phyloP scores from a whole-genome alignment of 1,140 invertebrate species.

The Sitobion miscanthi region DNA sequence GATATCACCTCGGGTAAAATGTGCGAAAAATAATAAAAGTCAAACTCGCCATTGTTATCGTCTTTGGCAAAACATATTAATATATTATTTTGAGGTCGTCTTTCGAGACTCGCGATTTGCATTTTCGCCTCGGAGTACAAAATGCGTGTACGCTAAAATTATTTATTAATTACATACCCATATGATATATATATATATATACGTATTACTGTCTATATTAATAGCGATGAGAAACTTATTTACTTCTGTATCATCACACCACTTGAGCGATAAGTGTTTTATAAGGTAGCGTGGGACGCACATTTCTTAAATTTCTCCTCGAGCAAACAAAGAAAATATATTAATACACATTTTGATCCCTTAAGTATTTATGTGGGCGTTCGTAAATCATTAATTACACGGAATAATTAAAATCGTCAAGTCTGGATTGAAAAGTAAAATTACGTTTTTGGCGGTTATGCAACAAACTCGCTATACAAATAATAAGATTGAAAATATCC shows the following conservation, averaged over 20 bases:
- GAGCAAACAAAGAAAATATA: constrained; percentile 24
- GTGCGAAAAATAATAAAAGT: not conserved
- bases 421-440: not conserved
- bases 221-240: constrained; percentile 31
- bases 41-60: constrained; percentile 2
- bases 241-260: not conserved
- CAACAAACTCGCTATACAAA: not conserved
- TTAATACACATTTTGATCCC: not conserved
- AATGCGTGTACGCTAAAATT: not conserved
- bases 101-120: not conserved
- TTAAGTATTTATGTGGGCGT: constrained; percentile 28
- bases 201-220: not conserved
- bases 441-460: not conserved
- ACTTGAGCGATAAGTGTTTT: constrained; percentile 24
- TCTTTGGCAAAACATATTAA: not conserved
- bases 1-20: not conserved
- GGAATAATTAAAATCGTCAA: not conserved
- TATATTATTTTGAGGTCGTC: not conserved
- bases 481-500: not conserved
- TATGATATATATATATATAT: no score
- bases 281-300: constrained; percentile 38
- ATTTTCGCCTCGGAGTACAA: not conserved
- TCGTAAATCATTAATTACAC: not conserved
- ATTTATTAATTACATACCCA: not conserved
- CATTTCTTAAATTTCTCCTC: constrained; percentile 43